Percentiles rank a stretch among this genome's conserved stretches.
These are phyloP conservation scores for Phymatocera aterrima DNA, from an alignment of 2,888 invertebrate genomes.

Conservation along the genomic window DNA sequence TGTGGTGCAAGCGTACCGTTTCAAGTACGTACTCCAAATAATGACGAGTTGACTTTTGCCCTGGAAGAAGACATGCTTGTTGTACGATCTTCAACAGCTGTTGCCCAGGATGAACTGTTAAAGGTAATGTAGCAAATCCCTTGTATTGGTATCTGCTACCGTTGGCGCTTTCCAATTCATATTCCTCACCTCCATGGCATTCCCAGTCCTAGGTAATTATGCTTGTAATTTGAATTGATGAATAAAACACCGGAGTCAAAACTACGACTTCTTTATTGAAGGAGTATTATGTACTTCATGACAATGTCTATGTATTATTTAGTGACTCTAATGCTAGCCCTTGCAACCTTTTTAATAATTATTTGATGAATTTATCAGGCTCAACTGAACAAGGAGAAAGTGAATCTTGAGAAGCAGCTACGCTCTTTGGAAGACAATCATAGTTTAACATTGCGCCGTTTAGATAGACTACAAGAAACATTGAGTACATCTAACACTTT, in stretches of 20 bases:
- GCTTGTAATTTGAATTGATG: not conserved
- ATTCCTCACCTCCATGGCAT: not conserved
- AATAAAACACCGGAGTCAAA: no score
- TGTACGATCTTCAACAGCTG: slow-evolving; percentile 36
- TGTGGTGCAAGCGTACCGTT: slow-evolving; percentile 70
- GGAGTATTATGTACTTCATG: no score
- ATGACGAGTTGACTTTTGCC: slow-evolving; percentile 44
- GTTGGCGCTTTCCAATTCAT: not conserved
- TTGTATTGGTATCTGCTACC: not conserved
- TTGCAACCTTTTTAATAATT: not conserved
- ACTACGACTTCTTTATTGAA: no score
- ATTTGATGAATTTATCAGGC: slow-evolving; percentile 7
- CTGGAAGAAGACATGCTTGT: slow-evolving; percentile 33
- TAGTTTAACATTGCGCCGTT: slow-evolving; percentile 8
- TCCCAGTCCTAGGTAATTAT: not conserved
- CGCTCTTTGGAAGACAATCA: slow-evolving; percentile 27
- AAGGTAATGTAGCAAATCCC: not conserved
- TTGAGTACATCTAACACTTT: slow-evolving; percentile 8
- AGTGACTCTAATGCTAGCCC: no score
- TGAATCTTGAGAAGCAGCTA: slow-evolving; percentile 29
- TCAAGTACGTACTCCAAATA: slow-evolving; percentile 59
- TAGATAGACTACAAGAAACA: slow-evolving; percentile 27
- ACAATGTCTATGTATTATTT: no score
- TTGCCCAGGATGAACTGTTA: slow-evolving; percentile 35
- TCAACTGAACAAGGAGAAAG: slow-evolving; percentile 23